Base-by-base conservation (phyloP, 1,140 invertebrate species). In the Formica selysi region DNA sequence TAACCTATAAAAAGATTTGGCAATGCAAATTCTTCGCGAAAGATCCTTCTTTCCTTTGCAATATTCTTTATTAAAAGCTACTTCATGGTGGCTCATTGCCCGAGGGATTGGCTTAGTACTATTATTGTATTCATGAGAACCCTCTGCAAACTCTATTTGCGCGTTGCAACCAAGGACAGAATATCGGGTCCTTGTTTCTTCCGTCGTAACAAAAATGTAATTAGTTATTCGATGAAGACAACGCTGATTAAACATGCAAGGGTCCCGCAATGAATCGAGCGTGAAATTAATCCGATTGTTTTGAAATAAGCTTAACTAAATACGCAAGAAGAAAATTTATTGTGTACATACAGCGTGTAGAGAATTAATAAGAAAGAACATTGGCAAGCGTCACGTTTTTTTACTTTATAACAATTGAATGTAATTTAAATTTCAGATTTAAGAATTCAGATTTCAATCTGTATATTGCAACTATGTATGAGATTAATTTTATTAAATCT, bases 81-180 rank as follows among this genome's bases (percentile, higher is more conserved):
- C 29, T 64, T 79, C 44, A 61, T 54, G 5, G 54, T 67, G 22
- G 59, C 29, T 76, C n/a, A 86, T 90, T 64, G 85, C 80, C 73
- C 48, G 67, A 83, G 81, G 80, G 88, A 85, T 76, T 84, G 57
- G 26, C 79, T 80, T 84, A 74, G 74, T 78, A 88, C 89, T 91
- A 92, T 93, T 92, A 93, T 89, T 92, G 89, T 93, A 93, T 93
- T 93, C 90, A 93, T 93, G 92, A 93, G 91, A 86, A 92, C 76
- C 85, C 74, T 83, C 68, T 84, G 86, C 86, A 88, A 92, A 91
- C 86, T 51, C 16, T 85, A 61, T 64, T 64, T 36, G 57, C 51
- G 51, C 64, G 54, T 59, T 85, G 68, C 68, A 59, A 76, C 38
- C 76, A 51, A 79, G 76, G 41, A 32, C 74, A 13, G 22, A 67